Percentiles rank a stretch among this genome's conserved stretches.
phyloP scores from a whole-genome alignment of 1,140 invertebrate species.

The Meloidogyne chitwoodi region DNA sequence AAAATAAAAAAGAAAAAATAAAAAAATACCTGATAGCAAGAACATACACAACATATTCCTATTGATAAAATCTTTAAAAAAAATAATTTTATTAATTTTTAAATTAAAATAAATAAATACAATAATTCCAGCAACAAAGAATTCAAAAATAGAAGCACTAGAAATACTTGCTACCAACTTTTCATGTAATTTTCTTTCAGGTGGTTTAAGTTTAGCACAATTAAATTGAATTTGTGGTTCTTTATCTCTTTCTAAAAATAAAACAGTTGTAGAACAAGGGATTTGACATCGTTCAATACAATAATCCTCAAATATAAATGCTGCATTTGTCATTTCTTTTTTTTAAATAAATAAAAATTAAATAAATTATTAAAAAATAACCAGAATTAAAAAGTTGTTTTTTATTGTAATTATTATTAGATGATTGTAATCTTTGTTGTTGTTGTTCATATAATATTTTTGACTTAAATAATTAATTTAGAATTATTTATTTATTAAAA shows the following conservation, averaged over 20 bases:
- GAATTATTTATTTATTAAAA: background rate
- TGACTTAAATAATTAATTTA: no score
- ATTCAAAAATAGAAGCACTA: slow-evolving; percentile 4
- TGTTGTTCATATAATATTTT: background rate
- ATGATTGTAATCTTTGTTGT: background rate
- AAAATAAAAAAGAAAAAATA: background rate
- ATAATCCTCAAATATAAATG: background rate
- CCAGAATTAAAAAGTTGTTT: background rate
- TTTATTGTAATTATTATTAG: no score
- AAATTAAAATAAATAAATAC: background rate
- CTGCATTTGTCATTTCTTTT: background rate
- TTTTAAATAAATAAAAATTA: background rate
- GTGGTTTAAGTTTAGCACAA: slow-evolving; percentile 3
- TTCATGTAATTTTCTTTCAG: slow-evolving; percentile 8
- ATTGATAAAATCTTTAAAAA: background rate
- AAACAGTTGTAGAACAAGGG: background rate
- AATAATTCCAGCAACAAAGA: slow-evolving; percentile 4
- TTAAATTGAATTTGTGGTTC: background rate
- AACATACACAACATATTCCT: background rate
- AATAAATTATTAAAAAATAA: background rate
- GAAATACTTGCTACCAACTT: background rate
- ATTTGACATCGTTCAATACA: background rate
- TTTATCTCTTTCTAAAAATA: background rate
- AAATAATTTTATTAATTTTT: no score
- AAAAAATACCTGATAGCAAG: background rate